Base-by-base conservation (phyloP, 2,113 vertebrate genomes). In the Tringa solitaria region DNA sequence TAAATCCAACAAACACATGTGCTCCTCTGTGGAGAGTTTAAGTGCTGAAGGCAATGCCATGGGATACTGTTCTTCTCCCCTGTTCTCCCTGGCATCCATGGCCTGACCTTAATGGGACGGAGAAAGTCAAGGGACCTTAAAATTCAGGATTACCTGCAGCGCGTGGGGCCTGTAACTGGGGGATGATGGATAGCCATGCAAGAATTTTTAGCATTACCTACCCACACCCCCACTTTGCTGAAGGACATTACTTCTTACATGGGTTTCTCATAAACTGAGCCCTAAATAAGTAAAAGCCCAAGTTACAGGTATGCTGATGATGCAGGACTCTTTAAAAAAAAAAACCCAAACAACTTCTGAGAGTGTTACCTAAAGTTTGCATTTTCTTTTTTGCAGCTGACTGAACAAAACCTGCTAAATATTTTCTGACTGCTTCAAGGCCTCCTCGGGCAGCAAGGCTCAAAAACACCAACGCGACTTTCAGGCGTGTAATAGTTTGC, bases 51-150 rank as follows among this genome's bases (percentile, higher is more conserved):
- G 33, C 3, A 14, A 88, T 14, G 30, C 41, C 41, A 8, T 2
- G 18, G 26, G 56, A 2, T 10, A 54, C 5, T 1, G 1, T 30
- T n/a, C 46, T 30, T 33, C 41, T 28, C 33, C 43, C 17, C 27
- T 43, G 3, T 12, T 65, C 73, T 84, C 27, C 24, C 15, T 5
- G 3, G 45, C 64, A 28, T 6, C 0, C 0, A 0, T 15, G 32
- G 41, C 43, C 33, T 35, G 39, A 61, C 9, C 28, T 73, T 16
- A 27, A 57, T 2, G 19, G 37, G 54, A 57, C 12, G 28, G 16
- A 91, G 22, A 53, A 84, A 53, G 39, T 9, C 39, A 65, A 84
- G 2, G 2, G 50, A 51, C 17, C 14, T 74, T 13, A 37, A 89
- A 92, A 77, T 51, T 51, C 33, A 60, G 13, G 17, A 17, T 6